Evolutionary conservation across 2,888 invertebrate genomes (phyloP), one percentile per base, ranked within the genome.

Genomic region (Amiota minor): DNA sequence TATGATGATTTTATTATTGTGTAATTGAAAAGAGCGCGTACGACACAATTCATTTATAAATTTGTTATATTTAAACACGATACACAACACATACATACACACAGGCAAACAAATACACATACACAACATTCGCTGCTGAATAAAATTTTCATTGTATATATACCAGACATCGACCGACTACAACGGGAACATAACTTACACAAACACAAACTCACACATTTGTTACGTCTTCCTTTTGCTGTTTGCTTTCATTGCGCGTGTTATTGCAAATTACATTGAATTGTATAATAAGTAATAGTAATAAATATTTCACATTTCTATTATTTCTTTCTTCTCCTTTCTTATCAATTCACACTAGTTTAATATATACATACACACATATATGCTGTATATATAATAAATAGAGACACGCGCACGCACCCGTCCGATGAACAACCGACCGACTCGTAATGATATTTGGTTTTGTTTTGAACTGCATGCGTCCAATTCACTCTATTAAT

Each of bases 331-430:
- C 18, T 61, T 9, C 45, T 14, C 9, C 2, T 45, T 62, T 11
- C 18, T 61, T 61, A 35, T 61, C 12, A 18, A 23, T 61, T 62
- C 23, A 9, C 45, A 14, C 49, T 67, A 50, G 23, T 53, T 50
- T 67, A 67, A 50, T 67, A 23, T 67, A 14, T 18, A 62, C 14
- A 23, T 62, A 35, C 49, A 50, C 50, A 23, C 50, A 14, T 18
- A 62, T 35, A 23, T 62, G 14, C 49, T 49, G 49, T 67, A 50
- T 50, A 23, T 50, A 67, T 18, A 50, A 9, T 47, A 53, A 50
- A 14, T 23, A 35, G 14, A 67, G 20, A 45, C 67, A 67, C 49
- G 67, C 67, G 50, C 67, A 50, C 49, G 49, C 49, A n/a, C 67
- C 65, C 65, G 47, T 35, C 35, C 35, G 35, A 6, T 35, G 35